Conservation (phyloP, 2,888 invertebrate genomes). For the Mimas tiliae region DNA sequence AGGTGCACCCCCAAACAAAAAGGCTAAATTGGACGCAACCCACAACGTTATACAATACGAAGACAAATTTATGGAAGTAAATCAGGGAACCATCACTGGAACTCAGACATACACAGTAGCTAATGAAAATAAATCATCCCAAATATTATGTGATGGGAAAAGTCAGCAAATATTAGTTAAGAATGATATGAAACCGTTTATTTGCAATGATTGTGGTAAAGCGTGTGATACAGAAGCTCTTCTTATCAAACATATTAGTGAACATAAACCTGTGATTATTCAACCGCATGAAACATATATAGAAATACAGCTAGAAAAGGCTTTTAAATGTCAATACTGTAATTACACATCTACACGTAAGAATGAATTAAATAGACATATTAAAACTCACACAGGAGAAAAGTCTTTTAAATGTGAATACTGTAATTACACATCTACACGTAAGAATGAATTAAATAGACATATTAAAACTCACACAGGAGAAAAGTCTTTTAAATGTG, state of each 20-base stretch:
- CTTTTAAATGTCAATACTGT: background rate
- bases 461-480: no score
- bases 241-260: background rate
- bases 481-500: no score
- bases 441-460: no score
- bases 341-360: no score
- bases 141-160: background rate
- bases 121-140: background rate
- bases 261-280: background rate
- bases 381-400: no score
- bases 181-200: background rate
- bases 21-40: background rate
- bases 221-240: background rate
- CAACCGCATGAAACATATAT: background rate
- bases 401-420: no score
- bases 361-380: no score
- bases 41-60: background rate
- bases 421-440: no score
- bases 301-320: background rate
- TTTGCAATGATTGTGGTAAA: conserved; percentile 1
- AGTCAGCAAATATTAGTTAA: background rate
- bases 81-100: background rate
- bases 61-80: background rate
- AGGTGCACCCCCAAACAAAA: background rate
- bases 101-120: background rate